A percentile compares a stretch with the other conserved stretches of the same genome.
Conservation (phyloP, 2,113 vertebrate genomes). For the Upupa epops region DNA sequence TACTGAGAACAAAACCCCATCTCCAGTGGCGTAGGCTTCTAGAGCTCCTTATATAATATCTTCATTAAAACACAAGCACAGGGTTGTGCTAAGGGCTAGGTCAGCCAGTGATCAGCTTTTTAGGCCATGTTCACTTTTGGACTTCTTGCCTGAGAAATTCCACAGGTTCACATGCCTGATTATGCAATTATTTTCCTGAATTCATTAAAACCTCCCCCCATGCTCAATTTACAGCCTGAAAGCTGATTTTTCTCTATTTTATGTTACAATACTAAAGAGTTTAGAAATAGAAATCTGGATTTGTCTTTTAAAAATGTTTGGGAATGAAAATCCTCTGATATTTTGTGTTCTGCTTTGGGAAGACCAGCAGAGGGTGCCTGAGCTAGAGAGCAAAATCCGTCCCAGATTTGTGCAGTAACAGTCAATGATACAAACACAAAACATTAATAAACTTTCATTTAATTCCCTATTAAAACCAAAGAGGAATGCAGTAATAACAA, state of each 20-base stretch:
- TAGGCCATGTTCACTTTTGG: background rate
- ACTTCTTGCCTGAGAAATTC: constrained; percentile 53
- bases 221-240: background rate
- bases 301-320: background rate
- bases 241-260: background rate
- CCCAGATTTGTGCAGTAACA: background rate
- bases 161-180: constrained; percentile 45
- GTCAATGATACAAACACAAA: background rate
- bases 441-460: background rate
- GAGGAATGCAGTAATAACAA: background rate
- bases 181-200: constrained; percentile 45
- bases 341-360: constrained; percentile 35
- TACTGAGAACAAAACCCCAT: background rate
- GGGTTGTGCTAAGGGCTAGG: background rate
- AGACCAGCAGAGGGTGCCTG: constrained; percentile 67
- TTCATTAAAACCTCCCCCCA: background rate
- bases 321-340: background rate
- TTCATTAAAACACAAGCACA: constrained; percentile 19
- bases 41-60: background rate
- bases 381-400: background rate
- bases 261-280: background rate
- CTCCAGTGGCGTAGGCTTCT: background rate
- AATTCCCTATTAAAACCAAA: background rate
- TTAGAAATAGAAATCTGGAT: background rate
- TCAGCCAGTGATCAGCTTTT: constrained; percentile 22